These are phyloP conservation scores for Rhinogobio ventralis DNA, from an alignment of 2,797 vertebrate species.

Conservation along the genomic window DNA sequence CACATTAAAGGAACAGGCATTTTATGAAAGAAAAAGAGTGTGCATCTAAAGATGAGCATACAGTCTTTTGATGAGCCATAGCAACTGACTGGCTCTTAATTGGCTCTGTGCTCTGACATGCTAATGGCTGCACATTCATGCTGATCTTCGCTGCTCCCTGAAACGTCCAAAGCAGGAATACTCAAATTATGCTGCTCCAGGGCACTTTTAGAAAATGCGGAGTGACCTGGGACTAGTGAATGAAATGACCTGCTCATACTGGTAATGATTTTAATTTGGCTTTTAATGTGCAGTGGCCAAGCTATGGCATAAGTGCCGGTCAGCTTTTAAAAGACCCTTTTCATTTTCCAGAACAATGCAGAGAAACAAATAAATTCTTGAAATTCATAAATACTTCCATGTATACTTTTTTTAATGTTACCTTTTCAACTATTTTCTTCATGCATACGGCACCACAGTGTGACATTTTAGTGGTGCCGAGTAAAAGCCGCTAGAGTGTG, in stretches of 20 bases:
- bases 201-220: constrained; percentile 10
- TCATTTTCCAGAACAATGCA: background rate
- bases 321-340: background rate
- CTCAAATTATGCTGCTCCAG: constrained; percentile 27
- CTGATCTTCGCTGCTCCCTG: background rate
- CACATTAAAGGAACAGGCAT: background rate
- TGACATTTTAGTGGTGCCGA: background rate
- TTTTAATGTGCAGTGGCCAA: background rate
- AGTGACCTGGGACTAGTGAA: background rate
- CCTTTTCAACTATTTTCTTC: background rate
- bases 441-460: background rate
- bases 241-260: constrained; percentile 9
- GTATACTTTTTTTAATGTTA: too few relatives aligned
- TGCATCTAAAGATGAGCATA: background rate
- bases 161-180: constrained; percentile 13
- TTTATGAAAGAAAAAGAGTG: background rate
- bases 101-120: constrained; percentile 42
- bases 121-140: constrained; percentile 45
- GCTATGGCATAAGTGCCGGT: background rate
- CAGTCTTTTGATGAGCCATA: constrained; percentile 26
- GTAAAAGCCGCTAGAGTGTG: background rate
- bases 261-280: constrained; percentile 7
- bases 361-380: background rate
- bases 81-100: constrained; percentile 36
- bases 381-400: background rate